Evolutionary conservation across 2,797 vertebrate species (phyloP), one percentile per base, ranked within the genome.

Genomic region (Streptopelia turtur): DNA sequence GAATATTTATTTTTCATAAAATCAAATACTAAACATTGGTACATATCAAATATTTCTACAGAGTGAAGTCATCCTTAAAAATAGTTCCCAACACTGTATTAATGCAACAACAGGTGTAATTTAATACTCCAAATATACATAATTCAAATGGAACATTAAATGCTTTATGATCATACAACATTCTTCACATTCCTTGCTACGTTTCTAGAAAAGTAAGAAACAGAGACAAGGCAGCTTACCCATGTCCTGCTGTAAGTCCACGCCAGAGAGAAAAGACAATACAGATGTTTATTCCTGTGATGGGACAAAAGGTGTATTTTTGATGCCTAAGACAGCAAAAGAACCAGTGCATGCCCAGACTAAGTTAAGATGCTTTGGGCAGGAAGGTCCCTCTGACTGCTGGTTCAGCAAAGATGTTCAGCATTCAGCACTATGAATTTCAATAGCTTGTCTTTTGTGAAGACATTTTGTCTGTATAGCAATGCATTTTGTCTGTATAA

Each of bases 171-270:
- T 28, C 76, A 75, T 17, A 66, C 70, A 39, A 45, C 3, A 8
- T 80, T 90, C 72, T 74, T 86, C 60, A 53, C 30, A 50, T 79
- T 76, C 64, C 57, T 83, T 87, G 39, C 65, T 71, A 68, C 66
- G 6, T 65, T 45, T 45, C 43, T 53, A 71, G 13, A 78, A 61
- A 60, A 83, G 66, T 13, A 52, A 64, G 56, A 39, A 16, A 45
- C 37, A 64, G 35, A 49, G 20, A 55, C n/a, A 88, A 90, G 84
- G 57, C 56, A 80, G 57, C 93, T 95, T 59, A 94, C 83, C 74
- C 27, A 9, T 33, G 60, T 16, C 47, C 24, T 1, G 13, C 60
- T 76, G 14, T 6, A 61, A 80, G 56, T 50, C 72, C 50, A 57
- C 31, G 52, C 47, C 77, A 77, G 72, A 83, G 23, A 49, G 39